Base-by-base conservation (phyloP, 2,888 invertebrate genomes). In the Cataglyphis altisquamis region DNA sequence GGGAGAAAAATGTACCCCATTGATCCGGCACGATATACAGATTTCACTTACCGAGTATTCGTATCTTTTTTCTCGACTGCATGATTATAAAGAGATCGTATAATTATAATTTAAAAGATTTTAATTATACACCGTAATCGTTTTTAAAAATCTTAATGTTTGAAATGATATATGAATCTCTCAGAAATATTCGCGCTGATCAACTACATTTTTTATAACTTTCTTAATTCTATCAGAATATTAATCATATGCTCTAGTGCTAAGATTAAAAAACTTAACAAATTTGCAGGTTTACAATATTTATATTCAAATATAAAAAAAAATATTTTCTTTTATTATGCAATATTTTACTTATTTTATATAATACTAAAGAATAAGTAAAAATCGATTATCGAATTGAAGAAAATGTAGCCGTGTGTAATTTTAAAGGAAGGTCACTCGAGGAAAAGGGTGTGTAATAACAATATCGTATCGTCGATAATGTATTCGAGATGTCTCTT, bases 381-480 rank as follows among this genome's bases (percentile, higher is more conserved):
- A 21, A 52, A 72, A 39, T 57, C 36, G 6, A 3, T 36, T 21
- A 32, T 0, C 18, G 5, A 39, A 72, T 32, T 70, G 9, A 36
- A 29, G 25, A 29, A 73, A 73, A 41, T 6, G 12, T 29, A n/a
- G 25, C 1, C 15, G 4, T n/a, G 9, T 41, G 12, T 48, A 45
- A 48, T 39, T 67, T 64, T 39, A 64, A 52, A 64, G 10, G 9
- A 55, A 52, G 25, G 29, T 48, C 21, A 29, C n/a, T 63, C 6
- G 8, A 10, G 0, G 3, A 60, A 45, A 70, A 18, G 36, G 2
- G 2, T 12, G 12, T 25, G 41, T 41, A 45, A 41, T 15, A 89
- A 87, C 78, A 89, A 88, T 89, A 86, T 84, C 82, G 83, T 88
- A 86, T 83, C 84, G 80, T 86, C 83, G 82, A 45, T 67, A 84